Evolutionary conservation across 2,113 vertebrate genomes (phyloP).

Genomic region (Microcebus lehilahytsara): DNA sequence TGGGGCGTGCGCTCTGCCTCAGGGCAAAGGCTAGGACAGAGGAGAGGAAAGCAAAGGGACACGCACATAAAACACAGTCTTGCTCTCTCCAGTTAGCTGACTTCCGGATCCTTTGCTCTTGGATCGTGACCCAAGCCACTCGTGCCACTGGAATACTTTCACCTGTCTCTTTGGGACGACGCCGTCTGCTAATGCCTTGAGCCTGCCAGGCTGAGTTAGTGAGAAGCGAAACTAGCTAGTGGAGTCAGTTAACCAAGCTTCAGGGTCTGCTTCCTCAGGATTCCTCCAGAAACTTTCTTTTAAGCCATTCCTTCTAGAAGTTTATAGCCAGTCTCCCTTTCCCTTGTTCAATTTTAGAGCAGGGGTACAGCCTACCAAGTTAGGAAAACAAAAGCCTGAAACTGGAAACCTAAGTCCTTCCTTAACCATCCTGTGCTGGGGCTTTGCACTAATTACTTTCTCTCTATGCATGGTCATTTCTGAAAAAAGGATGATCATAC

Average conservation of each 20-base stretch:
- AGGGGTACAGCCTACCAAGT: background rate
- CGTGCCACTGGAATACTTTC: rapidly evolving
- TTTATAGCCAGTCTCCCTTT: background rate
- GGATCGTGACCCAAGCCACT: background rate
- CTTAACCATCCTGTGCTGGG: rapidly evolving
- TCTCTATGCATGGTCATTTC: background rate
- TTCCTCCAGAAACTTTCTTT: background rate
- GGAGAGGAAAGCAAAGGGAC: background rate
- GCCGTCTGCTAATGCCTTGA: background rate
- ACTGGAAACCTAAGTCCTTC: background rate
- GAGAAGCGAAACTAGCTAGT: background rate
- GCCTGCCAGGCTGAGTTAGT: too few species aligned
- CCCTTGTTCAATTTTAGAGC: background rate
- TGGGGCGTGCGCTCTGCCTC: background rate
- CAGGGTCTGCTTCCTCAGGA: background rate
- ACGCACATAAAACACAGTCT: background rate
- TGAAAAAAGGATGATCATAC: background rate
- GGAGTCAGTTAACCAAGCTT: background rate
- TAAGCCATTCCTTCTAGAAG: background rate
- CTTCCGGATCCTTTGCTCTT: background rate
- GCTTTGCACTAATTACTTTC: background rate
- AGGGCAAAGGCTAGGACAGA: background rate
- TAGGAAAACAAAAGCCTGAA: background rate
- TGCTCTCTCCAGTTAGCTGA: background rate
- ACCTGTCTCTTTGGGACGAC: background rate